Percentiles rank a stretch among this genome's conserved stretches.
phyloP scores from a whole-genome alignment of 92 coral and sea anemone species.

The Parazoanthus atlanticus region DNA sequence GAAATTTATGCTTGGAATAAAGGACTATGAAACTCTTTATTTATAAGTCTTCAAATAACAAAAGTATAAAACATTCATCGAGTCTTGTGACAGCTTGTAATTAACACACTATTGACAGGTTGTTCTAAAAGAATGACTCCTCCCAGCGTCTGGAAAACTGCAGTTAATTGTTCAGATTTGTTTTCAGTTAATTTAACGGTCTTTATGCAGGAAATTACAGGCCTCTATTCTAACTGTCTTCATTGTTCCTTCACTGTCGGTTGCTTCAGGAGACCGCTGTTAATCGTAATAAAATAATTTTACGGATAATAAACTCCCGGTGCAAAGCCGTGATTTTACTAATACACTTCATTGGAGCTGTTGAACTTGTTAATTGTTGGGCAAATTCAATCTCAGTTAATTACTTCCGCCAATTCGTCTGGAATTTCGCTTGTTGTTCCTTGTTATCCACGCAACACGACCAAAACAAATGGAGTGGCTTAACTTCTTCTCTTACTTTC shows the following conservation, averaged over 20 bases:
- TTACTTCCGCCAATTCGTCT: conserved; percentile 19
- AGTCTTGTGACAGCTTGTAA: conserved; percentile 37
- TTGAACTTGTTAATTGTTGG: conserved; percentile 35
- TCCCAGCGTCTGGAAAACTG: conserved; percentile 33
- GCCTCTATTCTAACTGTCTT: neutral
- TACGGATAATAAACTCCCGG: conserved; percentile 5
- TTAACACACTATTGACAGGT: conserved; percentile 35
- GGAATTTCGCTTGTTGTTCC: neutral
- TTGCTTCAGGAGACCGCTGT: conserved; percentile 8
- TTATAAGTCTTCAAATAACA: conserved; percentile 7
- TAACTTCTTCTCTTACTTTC: neutral
- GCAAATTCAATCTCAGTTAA: neutral
- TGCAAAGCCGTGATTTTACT: conserved; percentile 9
- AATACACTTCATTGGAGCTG: conserved; percentile 19
- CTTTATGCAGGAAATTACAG: conserved; percentile 44
- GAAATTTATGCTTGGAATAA: conserved; percentile 7
- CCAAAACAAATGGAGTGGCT: neutral
- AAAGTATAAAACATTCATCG: conserved; percentile 22
- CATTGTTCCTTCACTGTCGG: conserved; percentile 31
- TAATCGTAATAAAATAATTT: conserved; percentile 32
- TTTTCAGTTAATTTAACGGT: conserved; percentile 26
- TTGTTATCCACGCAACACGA: conserved; percentile 18
- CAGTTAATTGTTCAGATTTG: conserved; percentile 21
- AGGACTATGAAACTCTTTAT: neutral
- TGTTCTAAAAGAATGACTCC: conserved; percentile 29